Percentiles rank a stretch among this genome's conserved stretches.
Evolutionary conservation across 1,140 invertebrate genomes (phyloP).

Genomic region (Pseudachorutes palmiensis): DNA sequence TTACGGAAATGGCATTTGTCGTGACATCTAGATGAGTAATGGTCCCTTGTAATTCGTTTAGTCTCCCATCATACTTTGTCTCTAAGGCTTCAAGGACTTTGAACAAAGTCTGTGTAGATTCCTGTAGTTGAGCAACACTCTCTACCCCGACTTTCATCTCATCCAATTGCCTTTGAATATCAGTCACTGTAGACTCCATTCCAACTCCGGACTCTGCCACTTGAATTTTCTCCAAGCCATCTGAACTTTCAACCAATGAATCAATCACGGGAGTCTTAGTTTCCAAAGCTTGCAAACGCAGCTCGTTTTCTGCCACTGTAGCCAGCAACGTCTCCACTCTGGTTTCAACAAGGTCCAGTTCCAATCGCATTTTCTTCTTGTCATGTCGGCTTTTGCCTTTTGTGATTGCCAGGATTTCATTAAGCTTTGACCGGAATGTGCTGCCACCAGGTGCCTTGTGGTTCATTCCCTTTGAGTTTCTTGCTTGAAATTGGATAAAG

Average conservation of each 20-base stretch:
- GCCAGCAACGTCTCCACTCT: neutral
- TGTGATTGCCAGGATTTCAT: neutral
- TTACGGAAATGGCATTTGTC: constrained; percentile 10
- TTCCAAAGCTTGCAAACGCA: neutral
- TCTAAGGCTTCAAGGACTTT: constrained; percentile 24
- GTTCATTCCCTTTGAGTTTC: neutral
- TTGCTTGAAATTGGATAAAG: neutral
- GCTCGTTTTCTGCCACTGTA: neutral
- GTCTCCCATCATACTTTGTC: constrained; percentile 27
- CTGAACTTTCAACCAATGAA: too few species aligned
- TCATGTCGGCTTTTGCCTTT: neutral
- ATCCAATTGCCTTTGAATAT: constrained; percentile 19
- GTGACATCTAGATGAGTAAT: constrained; percentile 21
- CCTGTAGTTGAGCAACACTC: constrained; percentile 16
- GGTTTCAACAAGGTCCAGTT: neutral
- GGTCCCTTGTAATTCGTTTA: constrained; percentile 23
- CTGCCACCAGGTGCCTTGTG: neutral
- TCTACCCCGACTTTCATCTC: constrained; percentile 18
- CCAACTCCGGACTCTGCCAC: neutral
- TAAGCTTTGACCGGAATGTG: neutral
- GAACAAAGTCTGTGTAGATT: constrained; percentile 23
- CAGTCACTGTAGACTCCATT: constrained; percentile 16
- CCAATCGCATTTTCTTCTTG: neutral
- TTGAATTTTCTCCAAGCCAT: neutral
- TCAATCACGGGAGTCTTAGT: neutral